A percentile compares a stretch with the other conserved stretches of the same genome.
Conservation (phyloP, 2,797 vertebrate genomes). For the Fundulus diaphanus region DNA sequence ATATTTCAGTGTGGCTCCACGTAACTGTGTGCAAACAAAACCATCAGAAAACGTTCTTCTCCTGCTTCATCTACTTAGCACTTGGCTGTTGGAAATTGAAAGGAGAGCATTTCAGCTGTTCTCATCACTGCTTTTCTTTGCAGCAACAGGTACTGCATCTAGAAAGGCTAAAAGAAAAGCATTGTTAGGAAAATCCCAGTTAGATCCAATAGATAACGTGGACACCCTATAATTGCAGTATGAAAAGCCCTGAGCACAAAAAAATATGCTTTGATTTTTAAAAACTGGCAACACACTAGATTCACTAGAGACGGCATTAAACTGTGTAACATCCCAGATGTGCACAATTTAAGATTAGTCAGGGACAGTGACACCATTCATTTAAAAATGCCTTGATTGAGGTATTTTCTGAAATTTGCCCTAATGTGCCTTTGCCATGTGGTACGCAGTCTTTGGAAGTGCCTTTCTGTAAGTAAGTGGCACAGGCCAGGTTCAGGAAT, state of each 20-base stretch:
- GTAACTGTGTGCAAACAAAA: not conserved
- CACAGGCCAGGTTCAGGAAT: slow-evolving; percentile 36
- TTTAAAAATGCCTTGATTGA: not conserved
- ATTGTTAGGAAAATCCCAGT: not conserved
- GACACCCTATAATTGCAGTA: not conserved
- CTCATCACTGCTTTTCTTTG: not conserved
- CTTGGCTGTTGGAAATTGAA: not conserved
- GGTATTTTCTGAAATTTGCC: not conserved
- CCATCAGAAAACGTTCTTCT: not conserved
- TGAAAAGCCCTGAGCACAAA: not conserved
- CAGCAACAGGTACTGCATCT: not conserved
- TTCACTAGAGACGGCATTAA: not conserved
- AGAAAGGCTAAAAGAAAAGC: no score
- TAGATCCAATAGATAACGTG: not conserved
- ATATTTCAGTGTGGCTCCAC: not conserved
- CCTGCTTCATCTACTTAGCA: not conserved
- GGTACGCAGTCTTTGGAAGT: not conserved
- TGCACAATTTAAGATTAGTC: not conserved
- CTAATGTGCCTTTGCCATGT: no score
- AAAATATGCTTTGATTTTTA: not conserved
- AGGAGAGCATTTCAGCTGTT: not conserved
- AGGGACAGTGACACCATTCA: not conserved
- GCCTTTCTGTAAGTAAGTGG: not conserved
- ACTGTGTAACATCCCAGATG: not conserved
- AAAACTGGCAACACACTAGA: not conserved